Percentiles rank a stretch among this genome's conserved stretches.
phyloP scores from a whole-genome alignment of 1,140 invertebrate species.

The Dendrolimus kikuchii region DNA sequence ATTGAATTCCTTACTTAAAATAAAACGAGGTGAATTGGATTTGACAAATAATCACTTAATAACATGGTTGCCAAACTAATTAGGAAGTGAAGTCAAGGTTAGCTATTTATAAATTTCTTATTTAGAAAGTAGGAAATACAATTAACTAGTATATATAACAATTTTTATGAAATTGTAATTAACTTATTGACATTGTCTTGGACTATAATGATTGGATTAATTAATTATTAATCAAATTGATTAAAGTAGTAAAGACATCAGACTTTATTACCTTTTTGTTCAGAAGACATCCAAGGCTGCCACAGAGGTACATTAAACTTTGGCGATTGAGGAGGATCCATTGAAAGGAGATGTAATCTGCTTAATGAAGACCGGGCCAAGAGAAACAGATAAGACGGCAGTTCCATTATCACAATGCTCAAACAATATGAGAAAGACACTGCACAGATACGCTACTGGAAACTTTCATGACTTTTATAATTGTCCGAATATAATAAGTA shows the following conservation, averaged over 20 bases:
- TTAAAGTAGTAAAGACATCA: not conserved
- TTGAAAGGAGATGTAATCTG: constrained; percentile 37
- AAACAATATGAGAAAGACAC: constrained; percentile 14
- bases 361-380: constrained; percentile 48
- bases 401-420: constrained; percentile 63
- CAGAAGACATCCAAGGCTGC: constrained; percentile 65
- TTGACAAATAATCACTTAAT: too few species aligned
- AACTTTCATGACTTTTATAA: constrained; percentile 14
- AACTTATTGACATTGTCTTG: too few species aligned
- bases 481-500: not conserved
- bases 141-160: too few species aligned
- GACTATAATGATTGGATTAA: too few species aligned
- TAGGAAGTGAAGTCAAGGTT: too few species aligned
- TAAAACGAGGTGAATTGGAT: too few species aligned
- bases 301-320: constrained; percentile 69
- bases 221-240: too few species aligned
- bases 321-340: constrained; percentile 70
- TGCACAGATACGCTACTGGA: constrained; percentile 9
- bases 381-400: constrained; percentile 55
- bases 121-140: too few species aligned
- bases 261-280: constrained; percentile 42
- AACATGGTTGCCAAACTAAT: too few species aligned
- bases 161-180: too few species aligned
- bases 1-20: too few species aligned
- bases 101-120: too few species aligned